Base-by-base conservation (phyloP, 2,113 vertebrate genomes). In the Chloropsis hardwickii region DNA sequence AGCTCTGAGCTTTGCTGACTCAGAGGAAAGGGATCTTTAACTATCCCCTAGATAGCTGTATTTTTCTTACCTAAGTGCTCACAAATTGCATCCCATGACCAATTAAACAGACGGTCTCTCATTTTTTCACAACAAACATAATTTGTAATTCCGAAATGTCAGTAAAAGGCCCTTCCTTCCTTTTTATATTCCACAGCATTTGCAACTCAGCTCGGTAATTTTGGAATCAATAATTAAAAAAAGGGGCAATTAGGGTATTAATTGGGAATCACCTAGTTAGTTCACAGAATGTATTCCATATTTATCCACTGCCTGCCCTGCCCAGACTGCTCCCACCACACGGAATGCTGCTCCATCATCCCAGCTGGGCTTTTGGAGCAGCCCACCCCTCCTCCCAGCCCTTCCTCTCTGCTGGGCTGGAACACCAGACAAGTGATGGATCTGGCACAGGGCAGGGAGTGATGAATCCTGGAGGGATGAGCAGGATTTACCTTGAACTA, bases 61-160 rank as follows among this genome's bases (percentile, higher is more conserved):
- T 95, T 96, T 94, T 95, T 93, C 90, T 73, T 95, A 94, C 80
- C 74, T 94, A 96, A 95, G 74, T 88, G 94, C 90, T 86, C 94
- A 84, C 95, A 96, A 95, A 97, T 96, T 94, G 95, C 95, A 96
- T 47, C 90, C 81, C 88, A 85, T 19, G 79, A 95, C 90, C 96
- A 95, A 97, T 97, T 97, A 97, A 95, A 86, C 78, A 92, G 92
- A 78, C 10, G 1, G 58, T 65, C 92, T 91, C 91, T 94, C 61
- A 25, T 94, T 96, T 94, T 85, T 87, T 69, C 61, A 23, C 80
- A 82, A 92, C 94, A 94, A 96, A 97, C 35, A 31, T 92, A 70
- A 94, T 95, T 95, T 92, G 81, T 94, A 96, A 94, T 95, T 95
- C 91, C 11, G 12, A 92, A 76, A 86, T 58, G 86, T 92, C 97